These are phyloP conservation scores for Peromyscus polionotus DNA, from an alignment of 2,113 vertebrate genomes.

Conservation along the genomic window DNA sequence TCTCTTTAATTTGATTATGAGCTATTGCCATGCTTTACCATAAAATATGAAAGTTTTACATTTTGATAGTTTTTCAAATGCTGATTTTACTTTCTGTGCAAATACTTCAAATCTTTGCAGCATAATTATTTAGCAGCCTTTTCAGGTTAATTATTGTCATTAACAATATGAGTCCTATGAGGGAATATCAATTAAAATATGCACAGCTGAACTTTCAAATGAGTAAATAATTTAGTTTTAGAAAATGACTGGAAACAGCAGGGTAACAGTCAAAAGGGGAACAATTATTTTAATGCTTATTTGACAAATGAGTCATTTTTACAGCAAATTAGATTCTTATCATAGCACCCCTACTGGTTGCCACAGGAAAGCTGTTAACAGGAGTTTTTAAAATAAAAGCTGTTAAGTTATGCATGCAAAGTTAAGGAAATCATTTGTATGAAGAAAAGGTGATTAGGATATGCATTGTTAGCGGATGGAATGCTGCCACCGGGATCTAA, in stretches of 20 bases:
- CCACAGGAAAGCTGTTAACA: slow-evolving; percentile 88
- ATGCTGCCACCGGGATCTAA: slow-evolving; percentile 91
- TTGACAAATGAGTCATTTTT: slow-evolving; percentile 97
- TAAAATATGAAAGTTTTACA: slow-evolving; percentile 88
- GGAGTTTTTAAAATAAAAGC: slow-evolving; percentile 90
- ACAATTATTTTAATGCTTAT: slow-evolving; percentile 99
- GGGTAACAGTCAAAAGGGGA: slow-evolving; percentile 98
- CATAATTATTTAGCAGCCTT: slow-evolving; percentile 98
- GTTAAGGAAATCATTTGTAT: slow-evolving; percentile 90
- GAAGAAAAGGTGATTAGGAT: slow-evolving; percentile 91
- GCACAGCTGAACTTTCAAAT: slow-evolving; percentile 92
- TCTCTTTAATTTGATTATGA: slow-evolving; percentile 92
- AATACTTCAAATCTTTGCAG: slow-evolving; percentile 90
- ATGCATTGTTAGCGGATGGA: slow-evolving; percentile 91
- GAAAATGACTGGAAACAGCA: slow-evolving; percentile 97
- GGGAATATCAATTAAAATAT: slow-evolving; percentile 96
- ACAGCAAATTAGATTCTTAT: slow-evolving; percentile 96
- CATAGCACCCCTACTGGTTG: slow-evolving; percentile 93
- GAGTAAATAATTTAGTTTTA: slow-evolving; percentile 97
- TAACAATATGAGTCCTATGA: slow-evolving; percentile 96
- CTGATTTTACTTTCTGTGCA: slow-evolving; percentile 91
- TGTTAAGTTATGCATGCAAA: slow-evolving; percentile 91
- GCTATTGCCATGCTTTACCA: slow-evolving; percentile 87
- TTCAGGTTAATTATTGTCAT: slow-evolving; percentile 99
- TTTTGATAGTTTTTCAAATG: slow-evolving; percentile 90